Percentiles rank a stretch among this genome's conserved stretches.
Conservation (phyloP, 1,140 invertebrate genomes). For the Globodera rostochiensis region DNA sequence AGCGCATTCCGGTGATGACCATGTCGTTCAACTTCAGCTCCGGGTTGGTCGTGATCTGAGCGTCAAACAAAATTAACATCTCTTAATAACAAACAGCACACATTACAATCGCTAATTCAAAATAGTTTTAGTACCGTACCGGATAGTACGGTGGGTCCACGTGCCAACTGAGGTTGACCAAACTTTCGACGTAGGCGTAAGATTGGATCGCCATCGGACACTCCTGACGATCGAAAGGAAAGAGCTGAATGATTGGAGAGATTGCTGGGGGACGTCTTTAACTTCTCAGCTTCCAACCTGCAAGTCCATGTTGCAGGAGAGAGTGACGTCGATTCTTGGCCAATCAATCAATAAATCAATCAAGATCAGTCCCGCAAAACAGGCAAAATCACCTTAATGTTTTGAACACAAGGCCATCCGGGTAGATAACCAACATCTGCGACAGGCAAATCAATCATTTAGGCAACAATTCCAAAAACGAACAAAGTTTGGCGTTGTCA, state of each 20-base stretch:
- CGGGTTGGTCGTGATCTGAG: constrained; percentile 54
- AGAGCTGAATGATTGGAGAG: constrained; percentile 35
- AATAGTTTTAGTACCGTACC: neutral
- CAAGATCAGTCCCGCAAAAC: neutral
- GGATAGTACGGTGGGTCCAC: constrained; percentile 50
- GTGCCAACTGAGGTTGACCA: constrained; percentile 62
- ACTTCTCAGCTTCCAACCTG: constrained; percentile 38
- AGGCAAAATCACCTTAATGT: constrained; percentile 45
- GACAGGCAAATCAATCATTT: too few species aligned
- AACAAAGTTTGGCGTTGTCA: constrained; percentile 56
- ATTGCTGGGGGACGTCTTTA: constrained; percentile 20
- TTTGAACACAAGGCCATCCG: constrained; percentile 64
- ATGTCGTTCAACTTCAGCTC: constrained; percentile 65
- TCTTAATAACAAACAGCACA: neutral
- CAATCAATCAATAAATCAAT: neutral
- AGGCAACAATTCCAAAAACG: neutral
- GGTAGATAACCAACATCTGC: constrained; percentile 60
- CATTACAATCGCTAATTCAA: neutral
- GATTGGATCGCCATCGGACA: constrained; percentile 51
- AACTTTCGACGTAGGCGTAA: constrained; percentile 62
- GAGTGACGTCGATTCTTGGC: constrained; percentile 60
- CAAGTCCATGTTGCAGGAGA: constrained; percentile 65
- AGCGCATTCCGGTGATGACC: constrained; percentile 55
- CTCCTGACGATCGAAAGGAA: constrained; percentile 49
- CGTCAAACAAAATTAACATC: neutral